Conservation (phyloP, 2,888 invertebrate genomes). For the Dascillus cervinus region DNA sequence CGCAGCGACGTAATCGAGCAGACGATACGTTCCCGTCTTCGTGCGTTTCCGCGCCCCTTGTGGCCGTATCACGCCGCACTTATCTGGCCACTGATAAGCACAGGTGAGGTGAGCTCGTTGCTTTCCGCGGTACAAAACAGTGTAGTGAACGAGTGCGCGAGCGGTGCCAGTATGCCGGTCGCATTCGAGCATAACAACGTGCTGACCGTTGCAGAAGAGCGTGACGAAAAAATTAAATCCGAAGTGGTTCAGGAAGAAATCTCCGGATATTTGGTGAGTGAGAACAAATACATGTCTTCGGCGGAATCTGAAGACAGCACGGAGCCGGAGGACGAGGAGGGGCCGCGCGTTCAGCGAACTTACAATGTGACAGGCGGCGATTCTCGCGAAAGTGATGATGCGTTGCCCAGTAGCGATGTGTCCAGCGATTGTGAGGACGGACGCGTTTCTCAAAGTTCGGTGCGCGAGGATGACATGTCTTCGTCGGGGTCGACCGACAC, state of each 20-base stretch:
- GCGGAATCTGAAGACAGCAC: conserved; percentile 43
- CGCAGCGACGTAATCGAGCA: conserved; percentile 30
- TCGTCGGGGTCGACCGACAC: conserved; percentile 36
- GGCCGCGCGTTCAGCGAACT: conserved; percentile 28
- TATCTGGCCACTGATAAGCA: conserved; percentile 35
- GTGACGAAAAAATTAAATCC: conserved; percentile 7
- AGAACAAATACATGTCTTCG: conserved; percentile 45
- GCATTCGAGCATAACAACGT: conserved; percentile 46
- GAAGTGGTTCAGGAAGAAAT: conserved; percentile 12
- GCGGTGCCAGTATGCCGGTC: conserved; percentile 34
- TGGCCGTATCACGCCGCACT: conserved; percentile 35
- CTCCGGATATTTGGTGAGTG: conserved; percentile 43
- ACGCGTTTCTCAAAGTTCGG: conserved; percentile 38
- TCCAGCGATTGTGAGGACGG: conserved; percentile 33
- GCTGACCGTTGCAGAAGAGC: conserved; percentile 35
- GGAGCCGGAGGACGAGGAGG: conserved; percentile 41
- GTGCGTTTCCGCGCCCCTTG: conserved; percentile 31
- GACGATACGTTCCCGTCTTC: conserved; percentile 26
- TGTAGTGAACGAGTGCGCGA: conserved; percentile 11
- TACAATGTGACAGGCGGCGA: conserved; percentile 36
- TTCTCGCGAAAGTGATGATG: conserved; percentile 34
- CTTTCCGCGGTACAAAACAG: conserved; percentile 19
- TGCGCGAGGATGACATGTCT: conserved; percentile 38
- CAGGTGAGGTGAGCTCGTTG: conserved; percentile 20
- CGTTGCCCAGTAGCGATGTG: conserved; percentile 35